Conservation (phyloP, 1,140 invertebrate species). For the Megathymus violae region DNA sequence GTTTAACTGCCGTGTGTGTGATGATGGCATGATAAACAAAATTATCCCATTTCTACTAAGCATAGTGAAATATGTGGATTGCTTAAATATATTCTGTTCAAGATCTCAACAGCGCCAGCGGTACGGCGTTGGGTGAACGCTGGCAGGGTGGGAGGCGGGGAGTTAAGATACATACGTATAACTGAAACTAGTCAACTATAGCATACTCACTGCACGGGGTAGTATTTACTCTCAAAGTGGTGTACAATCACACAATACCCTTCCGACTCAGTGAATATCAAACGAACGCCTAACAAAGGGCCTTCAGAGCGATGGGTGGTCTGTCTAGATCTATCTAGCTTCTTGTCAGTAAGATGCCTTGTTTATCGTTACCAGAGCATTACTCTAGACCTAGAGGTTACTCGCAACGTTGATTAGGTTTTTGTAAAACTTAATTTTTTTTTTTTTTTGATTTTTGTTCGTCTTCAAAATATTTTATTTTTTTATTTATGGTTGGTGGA, state of each 20-base stretch:
- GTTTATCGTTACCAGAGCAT: constrained; percentile 11
- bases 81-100: no score
- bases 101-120: no score
- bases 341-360: constrained; percentile 16
- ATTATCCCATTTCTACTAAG: no score
- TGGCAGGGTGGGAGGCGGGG: no score
- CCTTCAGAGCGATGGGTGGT: constrained; percentile 21
- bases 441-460: neutral
- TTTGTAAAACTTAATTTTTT: neutral
- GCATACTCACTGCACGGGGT: constrained; percentile 11
- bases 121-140: no score
- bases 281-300: constrained; percentile 15
- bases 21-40: no score
- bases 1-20: no score
- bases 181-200: constrained; percentile 8
- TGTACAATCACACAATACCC: constrained; percentile 27
- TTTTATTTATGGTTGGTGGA: no score
- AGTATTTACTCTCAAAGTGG: constrained; percentile 32
- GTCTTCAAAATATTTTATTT: no score
- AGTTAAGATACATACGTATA: neutral
- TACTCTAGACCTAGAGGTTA: constrained; percentile 3
- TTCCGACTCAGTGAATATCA: constrained; percentile 29
- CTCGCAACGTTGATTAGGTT: constrained; percentile 2
- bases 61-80: no score
- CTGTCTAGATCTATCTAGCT: constrained; percentile 18